phyloP scores from a whole-genome alignment of 2,113 vertebrate genomes.

The Cavia aperea region DNA sequence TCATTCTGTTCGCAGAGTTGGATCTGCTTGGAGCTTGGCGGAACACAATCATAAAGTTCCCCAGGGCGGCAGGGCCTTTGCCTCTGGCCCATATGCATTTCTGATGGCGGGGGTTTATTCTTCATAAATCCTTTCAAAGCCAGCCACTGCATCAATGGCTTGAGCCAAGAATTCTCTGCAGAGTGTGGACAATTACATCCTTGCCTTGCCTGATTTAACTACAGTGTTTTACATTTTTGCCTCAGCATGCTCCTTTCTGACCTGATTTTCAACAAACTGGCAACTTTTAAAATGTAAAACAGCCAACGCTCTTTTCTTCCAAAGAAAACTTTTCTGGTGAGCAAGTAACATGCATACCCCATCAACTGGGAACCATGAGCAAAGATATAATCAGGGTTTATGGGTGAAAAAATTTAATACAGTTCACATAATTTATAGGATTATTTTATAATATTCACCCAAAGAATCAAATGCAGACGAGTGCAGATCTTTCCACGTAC shows the following conservation, averaged over 20 bases:
- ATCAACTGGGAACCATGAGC: not conserved
- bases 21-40: not conserved
- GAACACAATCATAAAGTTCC: not conserved
- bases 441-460: not conserved
- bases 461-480: not conserved
- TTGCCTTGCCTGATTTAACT: not conserved
- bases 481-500: too few species aligned
- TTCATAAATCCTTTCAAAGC: not conserved
- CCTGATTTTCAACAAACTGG: not conserved
- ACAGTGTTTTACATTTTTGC: not conserved
- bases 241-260: not conserved
- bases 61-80: too few species aligned
- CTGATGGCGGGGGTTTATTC: not conserved
- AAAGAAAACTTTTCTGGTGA: not conserved
- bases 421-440: not conserved
- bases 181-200: not conserved
- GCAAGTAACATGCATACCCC: not conserved
- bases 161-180: constrained; percentile 12
- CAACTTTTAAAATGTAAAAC: not conserved
- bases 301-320: not conserved
- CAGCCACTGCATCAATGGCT: not conserved
- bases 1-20: not conserved
- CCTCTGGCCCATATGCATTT: not conserved
- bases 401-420: not conserved
- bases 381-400: not conserved